These are phyloP conservation scores for Sussaba pulchella DNA, from an alignment of 2,888 invertebrate species.

Conservation along the genomic window DNA sequence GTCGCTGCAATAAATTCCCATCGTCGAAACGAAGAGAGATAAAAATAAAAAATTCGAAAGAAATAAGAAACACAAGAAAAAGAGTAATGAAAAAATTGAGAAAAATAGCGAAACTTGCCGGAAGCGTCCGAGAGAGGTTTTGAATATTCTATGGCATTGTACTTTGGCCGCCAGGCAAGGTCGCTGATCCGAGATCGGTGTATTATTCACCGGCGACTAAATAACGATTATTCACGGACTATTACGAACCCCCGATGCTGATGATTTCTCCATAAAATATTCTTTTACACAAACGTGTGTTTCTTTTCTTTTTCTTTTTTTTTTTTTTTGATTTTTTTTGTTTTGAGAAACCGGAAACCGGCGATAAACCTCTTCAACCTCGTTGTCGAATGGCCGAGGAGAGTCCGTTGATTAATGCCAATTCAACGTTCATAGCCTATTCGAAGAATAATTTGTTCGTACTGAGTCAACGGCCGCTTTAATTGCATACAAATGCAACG, in stretches of 20 bases:
- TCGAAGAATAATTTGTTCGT: background rate
- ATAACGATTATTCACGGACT: constrained; percentile 42
- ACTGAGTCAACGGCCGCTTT: constrained; percentile 4
- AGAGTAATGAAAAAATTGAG: constrained; percentile 37
- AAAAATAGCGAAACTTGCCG: constrained; percentile 70
- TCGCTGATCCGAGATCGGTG: constrained; percentile 75
- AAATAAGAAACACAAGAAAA: constrained; percentile 25
- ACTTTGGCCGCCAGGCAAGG: constrained; percentile 74
- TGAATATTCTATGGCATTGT: constrained; percentile 81
- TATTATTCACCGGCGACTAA: constrained; percentile 40
- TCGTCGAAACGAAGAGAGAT: constrained; percentile 1
- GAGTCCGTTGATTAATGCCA: constrained; percentile 20
- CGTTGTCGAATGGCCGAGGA: constrained; percentile 18
- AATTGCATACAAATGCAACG: background rate
- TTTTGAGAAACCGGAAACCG: constrained; percentile 64
- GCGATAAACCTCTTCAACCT: constrained; percentile 52
- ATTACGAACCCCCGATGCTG: constrained; percentile 8
- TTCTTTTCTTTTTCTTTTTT: constrained; percentile 21
- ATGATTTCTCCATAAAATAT: constrained; percentile 55
- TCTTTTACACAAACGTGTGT: constrained; percentile 19
- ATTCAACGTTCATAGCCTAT: constrained; percentile 11
- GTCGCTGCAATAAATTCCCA: too few species aligned
- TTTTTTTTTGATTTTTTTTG: background rate
- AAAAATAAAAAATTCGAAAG: background rate
- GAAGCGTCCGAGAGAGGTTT: constrained; percentile 73